Conservation (phyloP, 2,888 invertebrate genomes). For the Geotrupes spiniger region DNA sequence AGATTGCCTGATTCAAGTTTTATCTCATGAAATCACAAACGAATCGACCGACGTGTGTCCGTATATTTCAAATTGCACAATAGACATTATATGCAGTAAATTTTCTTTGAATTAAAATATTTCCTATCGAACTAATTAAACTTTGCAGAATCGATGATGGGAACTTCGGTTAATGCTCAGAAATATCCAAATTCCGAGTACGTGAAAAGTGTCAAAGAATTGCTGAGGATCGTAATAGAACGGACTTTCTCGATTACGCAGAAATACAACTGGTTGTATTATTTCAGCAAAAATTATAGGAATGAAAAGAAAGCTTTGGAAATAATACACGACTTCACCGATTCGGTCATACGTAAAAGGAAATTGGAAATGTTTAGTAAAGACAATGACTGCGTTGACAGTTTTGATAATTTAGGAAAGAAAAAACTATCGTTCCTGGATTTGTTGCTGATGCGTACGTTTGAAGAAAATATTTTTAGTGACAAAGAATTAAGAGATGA, state of each 20-base stretch:
- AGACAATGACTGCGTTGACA: conserved; percentile 1
- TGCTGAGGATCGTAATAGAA: conserved; percentile 39
- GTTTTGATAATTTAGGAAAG: conserved; percentile 18
- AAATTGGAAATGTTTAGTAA: conserved; percentile 36
- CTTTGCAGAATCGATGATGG: conserved; percentile 83
- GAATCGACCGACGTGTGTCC: conserved; percentile 58
- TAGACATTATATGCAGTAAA: conserved; percentile 60
- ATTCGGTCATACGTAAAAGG: conserved; percentile 56
- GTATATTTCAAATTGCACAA: conserved; percentile 56
- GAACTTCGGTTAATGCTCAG: conserved; percentile 70
- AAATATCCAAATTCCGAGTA: conserved; percentile 65
- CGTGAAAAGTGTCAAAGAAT: conserved; percentile 65
- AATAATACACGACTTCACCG: no score
- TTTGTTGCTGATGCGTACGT: conserved; percentile 20
- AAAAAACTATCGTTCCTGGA: conserved; percentile 26
- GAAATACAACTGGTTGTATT: conserved; percentile 51
- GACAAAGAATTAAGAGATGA: conserved; percentile 51
- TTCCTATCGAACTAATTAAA: no score
- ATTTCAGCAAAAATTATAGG: conserved; percentile 58
- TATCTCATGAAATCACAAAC: conserved; percentile 43
- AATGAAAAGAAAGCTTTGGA: conserved; percentile 56
- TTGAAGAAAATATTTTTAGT: conserved; percentile 57
- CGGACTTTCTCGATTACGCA: conserved; percentile 50
- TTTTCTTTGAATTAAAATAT: no score
- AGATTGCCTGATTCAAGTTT: conserved; percentile 54